Evolutionary conservation across 1,140 invertebrate genomes (phyloP).

Genomic region (Dreissena polymorpha): DNA sequence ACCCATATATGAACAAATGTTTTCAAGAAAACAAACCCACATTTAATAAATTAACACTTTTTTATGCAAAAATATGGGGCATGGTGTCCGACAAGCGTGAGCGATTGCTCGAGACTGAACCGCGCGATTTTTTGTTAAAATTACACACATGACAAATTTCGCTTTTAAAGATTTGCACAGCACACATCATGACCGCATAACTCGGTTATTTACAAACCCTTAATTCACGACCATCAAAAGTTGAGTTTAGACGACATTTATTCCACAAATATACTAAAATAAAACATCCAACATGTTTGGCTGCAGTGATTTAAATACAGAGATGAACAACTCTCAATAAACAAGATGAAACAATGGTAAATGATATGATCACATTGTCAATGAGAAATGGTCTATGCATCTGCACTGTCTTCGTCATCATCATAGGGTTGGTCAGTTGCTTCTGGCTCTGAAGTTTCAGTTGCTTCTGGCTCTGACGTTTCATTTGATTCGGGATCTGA

Average conservation of each 20-base stretch:
- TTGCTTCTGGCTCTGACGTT: constrained; percentile 2
- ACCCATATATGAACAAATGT: too few relatives aligned
- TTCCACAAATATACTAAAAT: constrained; percentile 56
- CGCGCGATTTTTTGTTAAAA: too few relatives aligned
- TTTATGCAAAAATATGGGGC: too few relatives aligned
- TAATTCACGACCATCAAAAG: too few relatives aligned
- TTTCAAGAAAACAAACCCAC: too few relatives aligned
- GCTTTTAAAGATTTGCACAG: too few relatives aligned
- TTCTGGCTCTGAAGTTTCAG: not conserved
- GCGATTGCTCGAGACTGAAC: too few relatives aligned
- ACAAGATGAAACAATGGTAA: constrained; percentile 48
- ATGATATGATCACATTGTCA: constrained; percentile 47
- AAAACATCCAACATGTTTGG: constrained; percentile 54
- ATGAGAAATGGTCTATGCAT: constrained; percentile 23
- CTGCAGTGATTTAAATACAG: constrained; percentile 54
- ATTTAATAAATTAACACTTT: too few relatives aligned
- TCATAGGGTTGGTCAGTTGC: not conserved
- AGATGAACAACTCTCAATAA: constrained; percentile 50
- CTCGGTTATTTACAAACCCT: too few relatives aligned
- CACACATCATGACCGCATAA: too few relatives aligned
- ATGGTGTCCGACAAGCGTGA: too few relatives aligned
- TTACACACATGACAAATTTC: too few relatives aligned
- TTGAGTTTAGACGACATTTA: constrained; percentile 44
- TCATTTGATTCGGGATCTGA: constrained; percentile 33
- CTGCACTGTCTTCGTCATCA: not conserved